These are phyloP conservation scores for Sinocyclocheilus anshuiensis DNA, from an alignment of 2,113 vertebrate genomes.

Conservation along the genomic window DNA sequence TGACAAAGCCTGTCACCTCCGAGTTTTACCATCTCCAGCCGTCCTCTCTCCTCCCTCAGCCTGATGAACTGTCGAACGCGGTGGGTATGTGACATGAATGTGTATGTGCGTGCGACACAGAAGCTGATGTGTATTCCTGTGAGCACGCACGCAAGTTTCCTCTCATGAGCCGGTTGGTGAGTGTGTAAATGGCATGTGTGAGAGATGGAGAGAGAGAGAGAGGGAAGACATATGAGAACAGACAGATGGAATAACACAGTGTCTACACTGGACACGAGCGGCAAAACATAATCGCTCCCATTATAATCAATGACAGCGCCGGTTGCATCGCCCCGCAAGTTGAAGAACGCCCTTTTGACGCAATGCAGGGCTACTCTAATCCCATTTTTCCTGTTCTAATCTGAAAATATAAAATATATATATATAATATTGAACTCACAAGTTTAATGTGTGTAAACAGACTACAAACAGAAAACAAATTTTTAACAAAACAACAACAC, in stretches of 20 bases:
- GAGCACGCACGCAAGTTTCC: background rate
- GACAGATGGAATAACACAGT: slow-evolving; percentile 47
- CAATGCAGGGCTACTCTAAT: background rate
- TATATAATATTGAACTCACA: background rate
- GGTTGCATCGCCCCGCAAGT: background rate
- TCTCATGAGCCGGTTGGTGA: slow-evolving; percentile 27
- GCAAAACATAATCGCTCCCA: slow-evolving; percentile 5
- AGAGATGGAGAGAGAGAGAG: background rate
- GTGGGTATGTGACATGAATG: slow-evolving; percentile 28
- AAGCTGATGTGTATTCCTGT: slow-evolving; percentile 32
- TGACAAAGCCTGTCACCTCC: slow-evolving; percentile 61
- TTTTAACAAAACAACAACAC: background rate
- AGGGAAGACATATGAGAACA: slow-evolving; percentile 1
- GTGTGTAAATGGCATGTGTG: slow-evolving; percentile 38
- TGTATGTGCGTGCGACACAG: slow-evolving; percentile 38
- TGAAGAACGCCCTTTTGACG: background rate
- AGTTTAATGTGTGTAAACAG: background rate
- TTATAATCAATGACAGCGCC: background rate
- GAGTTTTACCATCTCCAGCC: slow-evolving; percentile 45
- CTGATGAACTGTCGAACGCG: slow-evolving; percentile 47
- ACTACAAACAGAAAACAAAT: background rate
- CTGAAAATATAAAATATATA: background rate
- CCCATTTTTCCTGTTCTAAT: background rate
- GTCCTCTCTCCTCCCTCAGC: slow-evolving; percentile 54
- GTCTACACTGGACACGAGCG: slow-evolving; percentile 1